These are phyloP conservation scores for Microtus montanus DNA, from an alignment of 2,113 vertebrate species.

Conservation along the genomic window DNA sequence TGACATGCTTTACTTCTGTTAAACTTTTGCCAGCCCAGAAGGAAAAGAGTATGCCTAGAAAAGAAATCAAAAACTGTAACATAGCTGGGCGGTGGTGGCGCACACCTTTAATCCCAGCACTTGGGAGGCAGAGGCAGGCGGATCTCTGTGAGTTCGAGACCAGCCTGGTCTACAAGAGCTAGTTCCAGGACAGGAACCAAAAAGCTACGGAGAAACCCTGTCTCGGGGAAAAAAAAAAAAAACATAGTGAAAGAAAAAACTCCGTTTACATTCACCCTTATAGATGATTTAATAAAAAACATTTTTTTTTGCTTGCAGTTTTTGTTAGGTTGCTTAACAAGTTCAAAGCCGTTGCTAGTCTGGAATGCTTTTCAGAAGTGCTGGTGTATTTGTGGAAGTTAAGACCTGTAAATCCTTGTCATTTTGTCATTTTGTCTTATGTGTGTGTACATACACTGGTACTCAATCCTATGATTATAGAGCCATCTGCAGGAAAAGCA, in stretches of 20 bases:
- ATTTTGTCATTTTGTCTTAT: not conserved
- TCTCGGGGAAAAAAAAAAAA: no score
- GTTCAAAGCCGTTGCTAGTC: not conserved
- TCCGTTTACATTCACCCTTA: constrained; percentile 80
- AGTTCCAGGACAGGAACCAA: no score
- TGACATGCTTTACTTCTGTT: not conserved
- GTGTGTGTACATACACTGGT: not conserved
- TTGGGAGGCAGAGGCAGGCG: no score
- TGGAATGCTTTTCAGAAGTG: not conserved
- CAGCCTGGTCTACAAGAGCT: no score
- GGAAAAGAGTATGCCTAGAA: not conserved
- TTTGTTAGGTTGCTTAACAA: constrained; percentile 67
- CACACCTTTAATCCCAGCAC: no score
- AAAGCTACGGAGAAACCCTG: no score
- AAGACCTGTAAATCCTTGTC: not conserved
- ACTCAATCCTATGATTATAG: constrained; percentile 81
- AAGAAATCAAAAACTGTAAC: not conserved
- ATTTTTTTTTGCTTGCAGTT: constrained; percentile 64
- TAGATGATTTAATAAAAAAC: constrained; percentile 78
- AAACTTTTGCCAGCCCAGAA: not conserved
- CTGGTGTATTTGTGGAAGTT: constrained; percentile 28
- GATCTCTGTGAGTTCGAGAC: no score
- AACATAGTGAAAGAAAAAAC: not conserved
- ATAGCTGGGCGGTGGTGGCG: no score
- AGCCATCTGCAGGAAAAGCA: constrained; percentile 87